Evolutionary conservation across 2,797 vertebrate genomes (phyloP).

Genomic region (Gymnoscopelus microlampas): DNA sequence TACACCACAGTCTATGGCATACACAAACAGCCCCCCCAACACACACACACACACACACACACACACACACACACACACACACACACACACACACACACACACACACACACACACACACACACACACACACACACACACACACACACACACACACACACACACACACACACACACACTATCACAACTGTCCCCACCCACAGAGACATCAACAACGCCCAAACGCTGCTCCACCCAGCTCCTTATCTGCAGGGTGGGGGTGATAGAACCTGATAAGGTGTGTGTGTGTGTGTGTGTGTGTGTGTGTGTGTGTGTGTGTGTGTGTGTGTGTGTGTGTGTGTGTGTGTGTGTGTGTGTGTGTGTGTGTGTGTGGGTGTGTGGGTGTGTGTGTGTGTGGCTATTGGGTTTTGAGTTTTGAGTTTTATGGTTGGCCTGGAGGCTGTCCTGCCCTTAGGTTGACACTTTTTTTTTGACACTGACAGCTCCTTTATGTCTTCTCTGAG

Average conservation of each 20-base stretch:
- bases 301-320: constrained; percentile 7
- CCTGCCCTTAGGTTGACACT: constrained; percentile 30
- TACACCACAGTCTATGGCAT: not conserved
- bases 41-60: not conserved
- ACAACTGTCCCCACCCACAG: constrained; percentile 23
- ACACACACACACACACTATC: not conserved
- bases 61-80: constrained; percentile 8
- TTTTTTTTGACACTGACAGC: constrained; percentile 32
- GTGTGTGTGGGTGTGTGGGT: not conserved
- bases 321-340: constrained; percentile 10
- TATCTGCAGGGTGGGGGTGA: constrained; percentile 43
- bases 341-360: constrained; percentile 7
- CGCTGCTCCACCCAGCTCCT: constrained; percentile 39
- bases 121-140: constrained; percentile 12
- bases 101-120: constrained; percentile 16
- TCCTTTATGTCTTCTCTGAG: constrained; percentile 14
- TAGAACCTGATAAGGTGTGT: constrained; percentile 42
- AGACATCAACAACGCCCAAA: constrained; percentile 36
- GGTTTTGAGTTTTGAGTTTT: too few species aligned
- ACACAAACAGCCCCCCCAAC: not conserved
- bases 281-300: constrained; percentile 14
- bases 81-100: not conserved
- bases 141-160: constrained; percentile 9
- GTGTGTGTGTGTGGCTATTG: constrained; percentile 17
- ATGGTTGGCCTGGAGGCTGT: constrained; percentile 26